These are phyloP conservation scores for Mola mola DNA, from an alignment of 2,113 vertebrate genomes.

Conservation along the genomic window DNA sequence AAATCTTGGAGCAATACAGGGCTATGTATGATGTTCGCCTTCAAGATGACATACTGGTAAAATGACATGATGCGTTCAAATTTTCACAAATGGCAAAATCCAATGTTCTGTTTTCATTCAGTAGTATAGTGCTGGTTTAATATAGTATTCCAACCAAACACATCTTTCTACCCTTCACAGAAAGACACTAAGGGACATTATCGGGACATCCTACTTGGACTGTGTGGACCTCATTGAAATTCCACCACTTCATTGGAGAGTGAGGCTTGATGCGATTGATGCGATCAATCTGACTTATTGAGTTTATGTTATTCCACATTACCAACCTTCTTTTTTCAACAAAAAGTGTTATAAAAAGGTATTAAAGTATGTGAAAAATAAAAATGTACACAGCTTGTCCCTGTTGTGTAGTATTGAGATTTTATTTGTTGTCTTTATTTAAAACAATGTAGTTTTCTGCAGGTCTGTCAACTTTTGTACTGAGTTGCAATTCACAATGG, in stretches of 20 bases:
- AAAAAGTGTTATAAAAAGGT: neutral
- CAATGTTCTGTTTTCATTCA: neutral
- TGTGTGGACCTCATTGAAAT: conserved; percentile 81
- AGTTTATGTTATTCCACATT: neutral
- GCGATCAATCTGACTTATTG: neutral
- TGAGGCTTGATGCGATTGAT: neutral
- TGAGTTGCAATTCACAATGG: too few species aligned
- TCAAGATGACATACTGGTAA: conserved; percentile 85
- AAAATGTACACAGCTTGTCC: neutral
- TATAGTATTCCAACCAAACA: too few species aligned
- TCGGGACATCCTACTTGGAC: conserved; percentile 84
- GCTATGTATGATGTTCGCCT: conserved; percentile 79
- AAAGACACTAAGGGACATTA: conserved; percentile 89
- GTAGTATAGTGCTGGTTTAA: neutral
- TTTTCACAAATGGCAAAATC: neutral
- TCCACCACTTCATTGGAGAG: neutral
- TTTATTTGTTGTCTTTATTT: too few species aligned
- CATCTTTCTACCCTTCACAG: conserved; percentile 76
- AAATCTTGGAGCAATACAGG: conserved; percentile 86
- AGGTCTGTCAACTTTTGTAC: too few species aligned
- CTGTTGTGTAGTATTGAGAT: too few species aligned
- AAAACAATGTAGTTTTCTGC: too few species aligned
- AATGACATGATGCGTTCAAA: neutral
- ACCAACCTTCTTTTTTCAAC: neutral
- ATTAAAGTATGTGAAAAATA: neutral